Base-by-base conservation (phyloP, 1,140 invertebrate genomes). In the Leptinotarsa lineolata region DNA sequence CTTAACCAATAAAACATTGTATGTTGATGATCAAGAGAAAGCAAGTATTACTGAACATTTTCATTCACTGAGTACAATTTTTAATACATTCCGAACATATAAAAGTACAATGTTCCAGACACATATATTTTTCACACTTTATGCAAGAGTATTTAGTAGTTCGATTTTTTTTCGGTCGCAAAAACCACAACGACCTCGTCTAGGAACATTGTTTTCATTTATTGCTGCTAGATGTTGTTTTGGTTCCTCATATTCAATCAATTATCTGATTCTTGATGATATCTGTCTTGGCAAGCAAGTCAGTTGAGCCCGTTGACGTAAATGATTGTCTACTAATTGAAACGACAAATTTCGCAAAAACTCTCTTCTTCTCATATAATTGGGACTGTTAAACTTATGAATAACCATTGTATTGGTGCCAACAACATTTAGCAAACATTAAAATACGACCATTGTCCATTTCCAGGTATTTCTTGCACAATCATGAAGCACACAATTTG, bases 401-500 rank as follows among this genome's bases (percentile, higher is more conserved):
- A n/a, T 54, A 8, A 54, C 48, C 48, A 54, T 54, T 54, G 48
- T 54, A 54, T 54, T 16, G 48, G 13, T 54, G 48, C 48, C 48
- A 54, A 54, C 48, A 54, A 54, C 0, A 54, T 54, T 54, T 54
- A 54, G 48, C 48, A 54, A 54, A 54, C 48, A 16, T 13, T 54
- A 54, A 54, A 54, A 54, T 54, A 15, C 15, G 15, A 54, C 48
- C 48, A 54, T 16, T 1, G 15, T 54, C 48, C 48, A 54, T 3
- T 54, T 54, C 13, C 48, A 12, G 15, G 48, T 54, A 54, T 54
- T 54, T 54, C 15, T 54, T 54, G 48, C 48, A 54, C 15, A 54
- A 54, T 54, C 46, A 48, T 48, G 48, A 54, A n/a, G 48, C 48
- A 2, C 48, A 54, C 12, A 54, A 12, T 54, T 48, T 81, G 46